Evolutionary conservation across 2,113 vertebrate genomes (phyloP).

Genomic region (Neodontobutis hainanensis): DNA sequence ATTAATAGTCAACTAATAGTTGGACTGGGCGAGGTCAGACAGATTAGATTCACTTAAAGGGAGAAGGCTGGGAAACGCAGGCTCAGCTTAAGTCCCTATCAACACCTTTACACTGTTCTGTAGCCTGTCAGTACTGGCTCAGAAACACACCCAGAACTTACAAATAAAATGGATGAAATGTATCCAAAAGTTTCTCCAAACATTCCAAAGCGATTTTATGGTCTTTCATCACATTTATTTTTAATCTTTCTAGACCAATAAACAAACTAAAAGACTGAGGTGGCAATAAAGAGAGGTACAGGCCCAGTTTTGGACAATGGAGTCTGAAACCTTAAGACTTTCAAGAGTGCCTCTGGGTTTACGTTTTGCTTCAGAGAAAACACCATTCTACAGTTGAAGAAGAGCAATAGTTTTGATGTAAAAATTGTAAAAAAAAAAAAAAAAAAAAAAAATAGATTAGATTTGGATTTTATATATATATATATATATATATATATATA

Average conservation of each 20-base stretch:
- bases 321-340: too few relatives aligned
- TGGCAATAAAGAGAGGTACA: not conserved
- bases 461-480: too few relatives aligned
- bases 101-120: slow-evolving; percentile 29
- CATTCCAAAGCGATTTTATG: slow-evolving; percentile 3
- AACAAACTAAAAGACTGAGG: not conserved
- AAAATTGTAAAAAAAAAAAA: too few relatives aligned
- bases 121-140: not conserved
- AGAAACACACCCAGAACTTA: not conserved
- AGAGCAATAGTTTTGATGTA: too few relatives aligned
- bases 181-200: not conserved
- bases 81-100: slow-evolving; percentile 46
- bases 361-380: too few relatives aligned
- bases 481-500: too few relatives aligned
- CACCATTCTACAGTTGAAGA: too few relatives aligned
- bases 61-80: slow-evolving; percentile 57
- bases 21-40: slow-evolving; percentile 66
- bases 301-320: not conserved
- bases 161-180: too few relatives aligned
- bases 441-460: too few relatives aligned
- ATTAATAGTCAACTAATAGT: slow-evolving; percentile 77
- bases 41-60: slow-evolving; percentile 73
- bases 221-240: slow-evolving; percentile 1
- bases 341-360: too few relatives aligned
- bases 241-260: slow-evolving; percentile 1